A percentile compares a stretch with the other conserved stretches of the same genome.
These are phyloP conservation scores for Drosophila quasianomalipes DNA, from an alignment of 2,888 invertebrate species.

Conservation along the genomic window DNA sequence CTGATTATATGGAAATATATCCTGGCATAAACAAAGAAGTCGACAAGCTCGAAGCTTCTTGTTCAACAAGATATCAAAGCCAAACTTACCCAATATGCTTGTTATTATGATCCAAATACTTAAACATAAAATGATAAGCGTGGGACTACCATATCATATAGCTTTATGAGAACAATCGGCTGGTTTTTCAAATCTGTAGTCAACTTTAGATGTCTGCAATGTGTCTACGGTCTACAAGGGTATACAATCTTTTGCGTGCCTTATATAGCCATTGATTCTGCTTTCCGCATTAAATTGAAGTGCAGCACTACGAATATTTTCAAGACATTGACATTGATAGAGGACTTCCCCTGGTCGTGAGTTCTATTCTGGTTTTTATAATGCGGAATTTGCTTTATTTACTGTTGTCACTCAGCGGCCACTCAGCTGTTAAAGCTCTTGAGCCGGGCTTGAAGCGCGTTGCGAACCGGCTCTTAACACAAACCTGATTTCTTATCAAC, in stretches of 20 bases:
- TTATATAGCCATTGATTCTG: neutral
- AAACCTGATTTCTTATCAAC: slow-evolving; percentile 61
- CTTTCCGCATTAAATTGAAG: neutral
- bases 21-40: neutral
- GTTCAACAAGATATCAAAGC: no score
- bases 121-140: no score
- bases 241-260: neutral
- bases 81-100: no score
- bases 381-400: slow-evolving; percentile 18
- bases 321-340: neutral
- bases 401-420: slow-evolving; percentile 16
- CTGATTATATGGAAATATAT: neutral
- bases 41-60: neutral
- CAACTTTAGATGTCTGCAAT: no score
- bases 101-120: no score
- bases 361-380: neutral
- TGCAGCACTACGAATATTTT: neutral
- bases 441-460: neutral
- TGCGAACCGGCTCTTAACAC: slow-evolving; percentile 50
- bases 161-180: neutral
- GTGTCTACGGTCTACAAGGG: neutral
- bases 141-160: no score
- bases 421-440: slow-evolving; percentile 46
- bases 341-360: neutral
- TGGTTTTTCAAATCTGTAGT: neutral